Base-by-base conservation (phyloP, 2,888 invertebrate genomes). In the Papilio gigon region DNA sequence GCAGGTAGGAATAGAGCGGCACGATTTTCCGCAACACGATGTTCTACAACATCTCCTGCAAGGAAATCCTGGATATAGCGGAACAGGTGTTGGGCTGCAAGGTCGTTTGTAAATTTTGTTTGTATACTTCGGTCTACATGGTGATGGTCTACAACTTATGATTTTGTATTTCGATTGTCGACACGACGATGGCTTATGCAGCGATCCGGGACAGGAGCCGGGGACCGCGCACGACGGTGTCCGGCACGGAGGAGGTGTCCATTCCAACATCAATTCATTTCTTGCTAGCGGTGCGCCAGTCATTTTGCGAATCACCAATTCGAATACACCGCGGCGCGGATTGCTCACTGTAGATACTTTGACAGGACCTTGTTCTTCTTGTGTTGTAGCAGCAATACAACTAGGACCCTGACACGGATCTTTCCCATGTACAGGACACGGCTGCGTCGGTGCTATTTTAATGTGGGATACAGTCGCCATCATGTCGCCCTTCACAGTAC, bases 251-350 rank as follows among this genome's bases (percentile, higher is more conserved):
- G 91, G 91, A 1, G 90, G 91, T 6, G 87, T 88, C 91, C 91
- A 92, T 77, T 92, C 91, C 47, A 92, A 75, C 87, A 91, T 89
- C 44, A 92, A 74, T 73, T 92, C 91, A 72, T 90, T 90, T 71
- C 77, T 89, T 11, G 91, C 91, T 20, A 91, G 77, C 14, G 90
- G 89, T 33, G 89, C 88, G 30, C 90, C 90, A 22, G 78, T 87
- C 68, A 90, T 78, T 78, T 81, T 85, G 47, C 90, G 85, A 70
- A 92, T 82, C 2, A 90, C 88, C 66, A 92, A 72, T 78, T 92
- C 91, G 72, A 91, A 92, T 27, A 92, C 91, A 22, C 91, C 91
- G 61, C 89, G 82, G 14, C 91, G 84, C 4, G 90, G 85, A 78
- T 92, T 92, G 42, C 78, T 81, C 25, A 78, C 79, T 22, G 84